These are phyloP conservation scores for Castor canadensis DNA, from an alignment of 2,113 vertebrate species.

Conservation along the genomic window DNA sequence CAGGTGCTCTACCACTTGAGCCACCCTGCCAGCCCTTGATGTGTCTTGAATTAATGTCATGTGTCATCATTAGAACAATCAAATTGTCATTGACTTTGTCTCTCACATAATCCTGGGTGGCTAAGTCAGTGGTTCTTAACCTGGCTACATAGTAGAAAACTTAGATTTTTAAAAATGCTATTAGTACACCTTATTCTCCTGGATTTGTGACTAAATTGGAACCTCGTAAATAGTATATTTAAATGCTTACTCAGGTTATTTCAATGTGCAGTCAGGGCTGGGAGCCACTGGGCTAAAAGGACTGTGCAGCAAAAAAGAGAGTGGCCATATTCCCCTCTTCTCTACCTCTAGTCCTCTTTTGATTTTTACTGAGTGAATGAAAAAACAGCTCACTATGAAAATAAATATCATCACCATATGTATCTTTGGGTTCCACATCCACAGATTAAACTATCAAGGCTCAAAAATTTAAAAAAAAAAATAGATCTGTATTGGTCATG, in stretches of 20 bases:
- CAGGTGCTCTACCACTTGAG: too few species aligned
- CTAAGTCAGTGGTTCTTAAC: neutral
- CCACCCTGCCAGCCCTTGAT: neutral
- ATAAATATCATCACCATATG: neutral
- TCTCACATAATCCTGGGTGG: neutral
- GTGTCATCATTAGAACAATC: neutral
- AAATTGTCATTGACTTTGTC: neutral
- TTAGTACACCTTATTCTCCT: neutral
- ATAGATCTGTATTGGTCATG: neutral
- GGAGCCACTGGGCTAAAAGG: neutral
- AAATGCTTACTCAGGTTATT: neutral
- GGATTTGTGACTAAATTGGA: neutral
- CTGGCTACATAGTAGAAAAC: neutral
- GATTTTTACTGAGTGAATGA: neutral
- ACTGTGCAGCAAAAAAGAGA: neutral
- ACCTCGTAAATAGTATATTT: neutral
- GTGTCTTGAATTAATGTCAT: neutral
- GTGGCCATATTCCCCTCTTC: neutral
- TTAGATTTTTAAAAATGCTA: neutral
- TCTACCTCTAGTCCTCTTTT: neutral
- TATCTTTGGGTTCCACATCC: neutral
- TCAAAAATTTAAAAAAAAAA: neutral
- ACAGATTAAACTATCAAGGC: neutral
- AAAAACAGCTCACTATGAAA: neutral
- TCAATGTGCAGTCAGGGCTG: neutral